Conservation (phyloP, 2,113 vertebrate genomes). For the Anser cygnoides region DNA sequence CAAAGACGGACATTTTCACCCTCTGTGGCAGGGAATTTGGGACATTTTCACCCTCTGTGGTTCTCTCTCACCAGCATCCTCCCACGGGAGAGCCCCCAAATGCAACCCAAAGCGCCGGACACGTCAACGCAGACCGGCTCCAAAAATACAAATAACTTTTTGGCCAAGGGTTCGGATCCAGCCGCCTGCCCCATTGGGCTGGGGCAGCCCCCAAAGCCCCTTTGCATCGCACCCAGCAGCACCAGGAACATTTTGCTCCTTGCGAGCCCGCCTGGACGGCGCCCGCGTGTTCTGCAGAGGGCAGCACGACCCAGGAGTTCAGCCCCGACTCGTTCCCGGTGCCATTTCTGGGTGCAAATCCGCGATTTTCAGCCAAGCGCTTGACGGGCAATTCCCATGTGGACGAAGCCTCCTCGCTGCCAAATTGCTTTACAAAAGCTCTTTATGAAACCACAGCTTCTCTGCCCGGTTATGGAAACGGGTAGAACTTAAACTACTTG, state of each 20-base stretch:
- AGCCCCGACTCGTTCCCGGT: accelerated
- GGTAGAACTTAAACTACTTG: neutral
- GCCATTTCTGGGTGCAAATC: neutral
- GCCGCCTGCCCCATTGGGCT: accelerated
- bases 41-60: neutral
- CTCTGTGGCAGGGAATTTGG: no score
- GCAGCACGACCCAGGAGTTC: constrained; percentile 3
- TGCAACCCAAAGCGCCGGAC: no score
- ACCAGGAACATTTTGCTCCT: neutral
- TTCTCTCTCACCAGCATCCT: neutral
- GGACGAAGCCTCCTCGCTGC: neutral
- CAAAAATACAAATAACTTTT: no score
- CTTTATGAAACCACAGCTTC: neutral
- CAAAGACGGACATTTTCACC: neutral
- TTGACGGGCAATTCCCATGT: neutral
- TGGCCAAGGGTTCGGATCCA: no score
- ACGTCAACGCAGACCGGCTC: no score
- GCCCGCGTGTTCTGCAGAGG: constrained; percentile 8
- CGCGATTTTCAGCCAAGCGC: neutral
- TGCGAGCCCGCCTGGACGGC: accelerated
- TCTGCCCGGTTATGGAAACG: neutral
- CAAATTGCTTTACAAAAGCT: neutral
- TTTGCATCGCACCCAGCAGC: neutral
- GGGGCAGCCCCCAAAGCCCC: accelerated
- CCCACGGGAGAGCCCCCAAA: neutral